Conservation (phyloP, 2,797 vertebrate genomes). For the Crocodylus rhombifer region DNA sequence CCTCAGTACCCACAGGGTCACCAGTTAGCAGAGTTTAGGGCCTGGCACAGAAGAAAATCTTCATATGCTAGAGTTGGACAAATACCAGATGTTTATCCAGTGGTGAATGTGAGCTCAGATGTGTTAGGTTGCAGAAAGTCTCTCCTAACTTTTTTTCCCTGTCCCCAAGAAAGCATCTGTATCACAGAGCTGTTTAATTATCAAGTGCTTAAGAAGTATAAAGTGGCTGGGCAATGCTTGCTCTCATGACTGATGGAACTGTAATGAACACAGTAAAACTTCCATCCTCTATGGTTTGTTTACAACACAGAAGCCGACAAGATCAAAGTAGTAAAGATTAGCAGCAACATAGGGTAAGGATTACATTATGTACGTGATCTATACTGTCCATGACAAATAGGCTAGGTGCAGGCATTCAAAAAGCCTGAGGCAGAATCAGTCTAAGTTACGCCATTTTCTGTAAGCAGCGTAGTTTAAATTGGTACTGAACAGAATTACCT, state of each 20-base stretch:
- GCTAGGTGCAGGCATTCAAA: not conserved
- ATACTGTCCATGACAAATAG: not conserved
- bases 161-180: not conserved
- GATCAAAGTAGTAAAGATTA: constrained; percentile 51
- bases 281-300: constrained; percentile 59
- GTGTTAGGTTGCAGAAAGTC: constrained; percentile 36
- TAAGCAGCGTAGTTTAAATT: too few relatives aligned
- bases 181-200: constrained; percentile 66
- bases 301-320: not conserved
- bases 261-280: constrained; percentile 47
- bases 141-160: constrained; percentile 17
- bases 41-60: not conserved
- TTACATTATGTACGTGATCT: constrained; percentile 16
- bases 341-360: not conserved
- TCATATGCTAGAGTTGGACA: not conserved
- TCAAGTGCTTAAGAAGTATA: constrained; percentile 49
- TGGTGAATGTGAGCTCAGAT: not conserved
- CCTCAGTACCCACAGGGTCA: not conserved
- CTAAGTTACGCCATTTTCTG: too few relatives aligned
- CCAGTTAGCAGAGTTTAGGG: not conserved
- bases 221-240: constrained; percentile 38
- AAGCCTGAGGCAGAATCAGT: too few relatives aligned
- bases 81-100: constrained; percentile 41
- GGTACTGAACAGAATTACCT: too few relatives aligned
- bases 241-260: not conserved